Base-by-base conservation (phyloP, 2,113 vertebrate species). In the Hemibagrus wyckioides region DNA sequence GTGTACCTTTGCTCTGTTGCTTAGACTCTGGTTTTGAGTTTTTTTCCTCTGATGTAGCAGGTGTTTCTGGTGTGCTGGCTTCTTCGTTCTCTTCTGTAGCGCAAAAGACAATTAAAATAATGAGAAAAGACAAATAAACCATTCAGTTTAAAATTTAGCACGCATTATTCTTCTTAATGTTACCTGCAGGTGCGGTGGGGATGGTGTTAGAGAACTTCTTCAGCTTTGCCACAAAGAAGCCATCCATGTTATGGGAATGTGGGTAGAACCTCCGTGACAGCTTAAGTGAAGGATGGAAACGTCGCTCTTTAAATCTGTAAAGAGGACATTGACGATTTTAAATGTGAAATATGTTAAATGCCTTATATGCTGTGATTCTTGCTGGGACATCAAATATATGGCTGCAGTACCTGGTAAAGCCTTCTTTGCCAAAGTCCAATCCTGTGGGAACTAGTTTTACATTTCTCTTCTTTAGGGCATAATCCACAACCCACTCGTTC, bases 401-500 rank as follows among this genome's bases (percentile, higher is more conserved):
- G 5, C n/a, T 56, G 33, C 44, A 80, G 89, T 92, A 98, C 97
- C 96, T 97, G 69, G 96, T 97, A 88, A 99, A 99, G 44, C 98
- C 98, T 85, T 99, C 98, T 87, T 96, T 98, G 90, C 98, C 98
- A 0, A 99, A 99, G 91, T 99, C 98, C 15, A 99, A 95, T 81
- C 97, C 98, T 0, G 97, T 97, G 65, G 97, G 94, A 90, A 99
- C 98, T 89, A 99, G 94, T 56, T 98, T 97, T 69, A 99, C 97
- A 0, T 99, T 99, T 89, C 98, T 96, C 90, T 99, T 99, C 92
- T 97, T 99, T 91, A 99, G 94, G 65, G 98, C 98, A 0, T 99
- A 99, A 92, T 99, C 97, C 81, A 99, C 97, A 87, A 99, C 98
- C 96, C 98, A 99, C 91, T 99, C 98, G 0, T 99, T 99, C 93